Conservation (phyloP, 2,888 invertebrate species). For the Notodonta ziczac region DNA sequence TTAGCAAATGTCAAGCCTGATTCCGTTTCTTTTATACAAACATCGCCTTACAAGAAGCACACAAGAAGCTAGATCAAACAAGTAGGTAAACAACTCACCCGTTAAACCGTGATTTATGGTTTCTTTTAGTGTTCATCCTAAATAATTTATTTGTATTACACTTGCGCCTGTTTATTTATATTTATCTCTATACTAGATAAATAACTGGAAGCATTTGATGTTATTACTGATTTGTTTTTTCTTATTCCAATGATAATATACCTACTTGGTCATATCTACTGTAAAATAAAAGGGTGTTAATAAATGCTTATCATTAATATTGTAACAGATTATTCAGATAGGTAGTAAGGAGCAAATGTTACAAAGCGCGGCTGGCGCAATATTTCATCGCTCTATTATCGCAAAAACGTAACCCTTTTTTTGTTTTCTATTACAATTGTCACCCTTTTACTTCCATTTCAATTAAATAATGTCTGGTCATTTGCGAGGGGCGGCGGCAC, state of each 20-base stretch:
- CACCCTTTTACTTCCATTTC: conserved; percentile 83
- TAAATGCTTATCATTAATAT: conserved; percentile 13
- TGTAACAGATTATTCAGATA: conserved; percentile 30
- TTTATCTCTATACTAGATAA: neutral
- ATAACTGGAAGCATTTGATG: neutral
- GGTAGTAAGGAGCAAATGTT: conserved; percentile 77
- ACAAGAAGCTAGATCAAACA: conserved; percentile 70
- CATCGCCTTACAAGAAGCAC: conserved; percentile 72
- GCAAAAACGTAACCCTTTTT: conserved; percentile 79
- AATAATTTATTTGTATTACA: conserved; percentile 54
- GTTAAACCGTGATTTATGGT: conserved; percentile 65
- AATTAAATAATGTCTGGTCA: conserved; percentile 85
- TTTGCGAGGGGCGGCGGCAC: conserved; percentile 67
- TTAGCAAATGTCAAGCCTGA: conserved; percentile 72
- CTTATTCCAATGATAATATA: neutral
- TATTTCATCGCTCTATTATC: conserved; percentile 76
- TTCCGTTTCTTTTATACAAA: conserved; percentile 62
- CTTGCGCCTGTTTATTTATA: conserved; percentile 35
- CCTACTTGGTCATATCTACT: neutral
- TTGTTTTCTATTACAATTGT: conserved; percentile 83
- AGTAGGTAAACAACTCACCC: conserved; percentile 66
- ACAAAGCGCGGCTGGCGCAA: conserved; percentile 80
- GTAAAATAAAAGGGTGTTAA: neutral
- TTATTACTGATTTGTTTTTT: neutral
- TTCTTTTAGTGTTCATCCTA: conserved; percentile 20